These are phyloP conservation scores for Agelaius phoeniceus DNA, from an alignment of 2,113 vertebrate genomes.

Conservation along the genomic window DNA sequence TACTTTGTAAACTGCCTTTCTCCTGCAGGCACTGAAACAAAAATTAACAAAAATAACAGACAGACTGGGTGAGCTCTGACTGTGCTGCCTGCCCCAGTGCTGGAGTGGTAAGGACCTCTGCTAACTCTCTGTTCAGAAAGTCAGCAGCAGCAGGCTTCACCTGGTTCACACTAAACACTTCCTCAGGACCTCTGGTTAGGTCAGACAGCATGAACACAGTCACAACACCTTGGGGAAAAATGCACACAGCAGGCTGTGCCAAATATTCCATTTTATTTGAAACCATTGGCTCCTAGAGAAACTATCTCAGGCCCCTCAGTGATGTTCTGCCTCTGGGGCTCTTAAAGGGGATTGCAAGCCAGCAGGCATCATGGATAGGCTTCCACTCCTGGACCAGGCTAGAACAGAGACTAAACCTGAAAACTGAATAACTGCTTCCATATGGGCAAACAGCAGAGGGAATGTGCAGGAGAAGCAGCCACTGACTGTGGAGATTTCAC, in stretches of 20 bases:
- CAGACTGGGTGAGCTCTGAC: background rate
- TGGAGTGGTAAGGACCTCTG: background rate
- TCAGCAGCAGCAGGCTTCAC: background rate
- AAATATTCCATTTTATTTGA: background rate
- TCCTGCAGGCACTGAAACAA: background rate
- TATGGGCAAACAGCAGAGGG: background rate
- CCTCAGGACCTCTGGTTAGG: background rate
- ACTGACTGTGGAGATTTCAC: background rate
- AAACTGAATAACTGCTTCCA: background rate
- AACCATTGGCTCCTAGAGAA: background rate
- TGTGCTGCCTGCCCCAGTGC: fast-evolving
- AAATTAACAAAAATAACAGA: background rate
- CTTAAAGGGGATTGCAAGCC: background rate
- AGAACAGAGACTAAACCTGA: background rate
- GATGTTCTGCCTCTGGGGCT: background rate
- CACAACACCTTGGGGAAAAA: background rate
- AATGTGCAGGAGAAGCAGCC: background rate
- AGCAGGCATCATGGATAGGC: background rate
- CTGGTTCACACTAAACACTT: background rate
- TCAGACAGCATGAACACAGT: background rate
- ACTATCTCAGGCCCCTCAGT: background rate
- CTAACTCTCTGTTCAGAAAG: background rate
- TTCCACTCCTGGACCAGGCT: background rate
- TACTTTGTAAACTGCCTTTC: background rate
- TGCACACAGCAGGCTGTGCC: fast-evolving